A percentile compares a stretch with the other conserved stretches of the same genome.
Conservation (phyloP, 2,113 vertebrate species). For the Tetraodon nigroviridis region DNA sequence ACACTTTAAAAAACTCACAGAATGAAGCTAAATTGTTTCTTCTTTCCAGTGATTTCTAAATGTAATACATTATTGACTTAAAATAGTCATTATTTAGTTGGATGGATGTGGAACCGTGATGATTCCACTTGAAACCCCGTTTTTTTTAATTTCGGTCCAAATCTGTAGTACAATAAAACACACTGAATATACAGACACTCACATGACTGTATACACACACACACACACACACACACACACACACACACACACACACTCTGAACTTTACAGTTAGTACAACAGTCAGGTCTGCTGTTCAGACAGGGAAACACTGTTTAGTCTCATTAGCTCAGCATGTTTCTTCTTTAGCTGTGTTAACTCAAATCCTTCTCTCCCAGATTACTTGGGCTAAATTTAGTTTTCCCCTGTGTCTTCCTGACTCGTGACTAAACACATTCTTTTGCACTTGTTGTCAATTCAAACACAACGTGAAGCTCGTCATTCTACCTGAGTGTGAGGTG, state of each 20-base stretch:
- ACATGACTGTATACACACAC: background rate
- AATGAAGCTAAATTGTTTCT: too few species aligned
- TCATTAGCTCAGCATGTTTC: constrained; percentile 11
- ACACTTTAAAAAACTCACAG: too few species aligned
- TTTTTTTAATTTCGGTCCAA: too few species aligned
- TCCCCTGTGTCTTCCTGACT: constrained; percentile 8
- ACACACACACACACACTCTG: too few species aligned
- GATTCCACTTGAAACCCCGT: too few species aligned
- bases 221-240: too few species aligned
- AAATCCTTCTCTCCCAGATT: constrained; percentile 56
- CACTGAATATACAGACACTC: background rate
- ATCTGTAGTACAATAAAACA: background rate
- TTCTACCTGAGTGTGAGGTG: constrained; percentile 39
- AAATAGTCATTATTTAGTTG: too few species aligned
- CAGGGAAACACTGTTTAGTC: constrained; percentile 19
- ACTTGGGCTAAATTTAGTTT: constrained; percentile 45
- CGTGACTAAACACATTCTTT: background rate
- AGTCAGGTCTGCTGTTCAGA: background rate
- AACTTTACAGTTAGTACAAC: too few species aligned
- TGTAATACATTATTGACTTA: too few species aligned
- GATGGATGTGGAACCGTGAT: too few species aligned
- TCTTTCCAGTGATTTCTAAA: too few species aligned
- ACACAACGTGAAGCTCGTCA: background rate
- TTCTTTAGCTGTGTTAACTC: constrained; percentile 24
- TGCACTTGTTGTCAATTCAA: background rate